Evolutionary conservation across 2,797 vertebrate genomes (phyloP), one percentile per base, ranked within the genome.

Genomic region (Phyllotis vaccarum): DNA sequence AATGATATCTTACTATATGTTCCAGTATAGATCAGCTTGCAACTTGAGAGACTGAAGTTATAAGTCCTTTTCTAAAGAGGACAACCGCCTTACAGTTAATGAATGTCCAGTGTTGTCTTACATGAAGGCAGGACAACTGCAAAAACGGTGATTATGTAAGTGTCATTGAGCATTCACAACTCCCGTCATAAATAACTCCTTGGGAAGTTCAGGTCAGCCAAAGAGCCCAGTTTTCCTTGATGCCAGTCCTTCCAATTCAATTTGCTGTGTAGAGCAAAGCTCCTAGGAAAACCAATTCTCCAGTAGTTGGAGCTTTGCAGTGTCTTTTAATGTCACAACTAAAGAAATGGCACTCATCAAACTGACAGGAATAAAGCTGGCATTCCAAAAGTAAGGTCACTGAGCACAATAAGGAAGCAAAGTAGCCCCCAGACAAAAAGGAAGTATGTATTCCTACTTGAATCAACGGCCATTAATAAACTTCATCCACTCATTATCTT

Each of bases 331-430:
- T 76, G 70, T 78, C 78, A 95, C 29, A 60, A 62, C 46, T 93
- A 88, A 1, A 58, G 94, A 98, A 96, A 97, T 21, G 46, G 24
- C 83, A 91, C 68, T 97, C 88, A 86, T 97, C 94, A 95, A 96
- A 93, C 31, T 89, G 93, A 94, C 14, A 66, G 75, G 46, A 74
- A 93, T 92, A 96, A 91, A 96, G 94, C 78, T 75, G 40, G 78
- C 58, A 96, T 81, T 97, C n/a, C 56, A 92, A 85, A 76, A 87
- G 75, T 76, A 92, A 76, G 40, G 81, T 89, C 75, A 93, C 2
- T 87, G 49, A 95, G 60, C 54, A 89, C 56, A 95, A 96, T 93
- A 3, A 85, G 40, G 62, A 96, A 75, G 66, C 43, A 79, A 94
- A 95, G 83, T 72, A 95, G 78, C 58, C 90, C 91, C 85, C 86